Evolutionary conservation across 2,888 invertebrate species (phyloP).

Genomic region (Xestia c-nigrum): DNA sequence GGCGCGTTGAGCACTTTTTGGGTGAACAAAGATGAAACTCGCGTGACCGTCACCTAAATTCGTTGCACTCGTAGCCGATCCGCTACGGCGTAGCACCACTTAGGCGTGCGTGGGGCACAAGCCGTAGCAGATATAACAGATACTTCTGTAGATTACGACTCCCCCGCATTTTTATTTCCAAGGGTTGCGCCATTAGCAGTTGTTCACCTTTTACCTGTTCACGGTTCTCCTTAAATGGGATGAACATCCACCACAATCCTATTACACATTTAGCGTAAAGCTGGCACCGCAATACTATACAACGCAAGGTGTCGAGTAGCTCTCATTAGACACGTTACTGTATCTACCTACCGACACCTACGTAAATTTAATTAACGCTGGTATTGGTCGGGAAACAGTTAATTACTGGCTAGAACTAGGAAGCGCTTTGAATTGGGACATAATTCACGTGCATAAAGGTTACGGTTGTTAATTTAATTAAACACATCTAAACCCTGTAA

Average conservation of each 20-base stretch:
- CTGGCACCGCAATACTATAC: conserved; percentile 33
- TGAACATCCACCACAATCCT: conserved; percentile 6
- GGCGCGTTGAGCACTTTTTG: no score
- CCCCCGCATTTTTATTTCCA: not conserved
- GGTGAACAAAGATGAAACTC: no score
- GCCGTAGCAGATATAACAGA: no score
- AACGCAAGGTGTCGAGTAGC: conserved; percentile 22
- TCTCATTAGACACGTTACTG: conserved; percentile 36
- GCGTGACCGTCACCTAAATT: no score
- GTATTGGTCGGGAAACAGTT: conserved; percentile 12
- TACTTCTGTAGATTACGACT: no score
- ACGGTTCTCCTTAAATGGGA: conserved; percentile 3
- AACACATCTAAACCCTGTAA: no score
- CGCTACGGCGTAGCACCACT: no score
- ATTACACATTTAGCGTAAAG: conserved; percentile 8
- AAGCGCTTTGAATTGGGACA: conserved; percentile 7
- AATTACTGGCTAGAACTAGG: conserved; percentile 36
- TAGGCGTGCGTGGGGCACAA: no score
- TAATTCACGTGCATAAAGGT: not conserved
- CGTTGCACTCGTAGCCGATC: no score
- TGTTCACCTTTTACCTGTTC: not conserved
- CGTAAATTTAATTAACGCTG: conserved; percentile 31
- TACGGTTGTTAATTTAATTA: conserved; percentile 1
- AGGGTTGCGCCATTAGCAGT: not conserved
- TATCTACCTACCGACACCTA: conserved; percentile 8